Conservation (phyloP, 2,113 vertebrate genomes). For the Pontoporia blainvillei region DNA sequence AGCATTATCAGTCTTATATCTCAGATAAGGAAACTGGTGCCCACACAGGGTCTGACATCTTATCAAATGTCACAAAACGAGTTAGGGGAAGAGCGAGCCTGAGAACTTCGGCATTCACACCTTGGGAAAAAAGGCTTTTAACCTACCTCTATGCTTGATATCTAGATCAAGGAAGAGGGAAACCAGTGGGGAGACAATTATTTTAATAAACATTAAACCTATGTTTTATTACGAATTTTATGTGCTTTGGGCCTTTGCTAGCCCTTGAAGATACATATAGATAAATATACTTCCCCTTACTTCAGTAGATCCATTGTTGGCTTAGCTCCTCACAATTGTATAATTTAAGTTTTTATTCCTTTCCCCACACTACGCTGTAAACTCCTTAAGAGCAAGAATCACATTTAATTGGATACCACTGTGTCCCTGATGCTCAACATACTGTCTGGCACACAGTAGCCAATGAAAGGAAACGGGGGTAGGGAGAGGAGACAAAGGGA, state of each 20-base stretch:
- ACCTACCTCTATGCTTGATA: neutral
- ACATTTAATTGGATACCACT: neutral
- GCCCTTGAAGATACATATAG: neutral
- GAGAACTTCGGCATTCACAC: neutral
- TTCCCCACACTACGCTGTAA: neutral
- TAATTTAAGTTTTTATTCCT: neutral
- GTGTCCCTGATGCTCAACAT: neutral
- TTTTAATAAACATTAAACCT: neutral
- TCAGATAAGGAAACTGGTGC: neutral
- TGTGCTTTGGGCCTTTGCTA: neutral
- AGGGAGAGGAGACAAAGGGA: neutral
- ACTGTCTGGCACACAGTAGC: neutral
- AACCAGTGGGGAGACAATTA: neutral
- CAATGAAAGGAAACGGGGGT: neutral
- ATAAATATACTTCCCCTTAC: neutral
- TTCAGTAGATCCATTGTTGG: neutral
- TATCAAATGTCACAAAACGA: neutral
- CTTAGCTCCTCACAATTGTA: neutral
- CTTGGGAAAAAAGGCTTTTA: neutral
- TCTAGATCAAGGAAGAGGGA: neutral
- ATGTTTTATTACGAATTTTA: neutral
- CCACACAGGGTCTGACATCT: neutral
- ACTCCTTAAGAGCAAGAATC: neutral
- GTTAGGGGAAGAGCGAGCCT: neutral
- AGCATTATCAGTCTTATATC: neutral